Evolutionary conservation across 2,888 invertebrate species (phyloP), one percentile per base, ranked within the genome.

Genomic region (Rhodophaea formosa): DNA sequence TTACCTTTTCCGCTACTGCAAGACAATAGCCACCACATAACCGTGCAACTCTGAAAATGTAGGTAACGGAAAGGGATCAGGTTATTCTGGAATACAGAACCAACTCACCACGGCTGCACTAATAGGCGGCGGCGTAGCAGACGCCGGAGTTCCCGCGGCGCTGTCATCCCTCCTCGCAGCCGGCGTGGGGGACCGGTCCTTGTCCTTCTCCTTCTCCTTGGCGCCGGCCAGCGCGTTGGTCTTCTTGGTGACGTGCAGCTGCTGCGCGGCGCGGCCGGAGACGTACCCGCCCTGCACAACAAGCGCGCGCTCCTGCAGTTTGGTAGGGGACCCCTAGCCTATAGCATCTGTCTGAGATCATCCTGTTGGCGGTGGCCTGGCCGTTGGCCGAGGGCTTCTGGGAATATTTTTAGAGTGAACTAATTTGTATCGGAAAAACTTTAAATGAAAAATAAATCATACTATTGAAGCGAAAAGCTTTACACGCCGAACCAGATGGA

Each of bases 241-340:
- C 83, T 95, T 95, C 88, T 95, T 96, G 43, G 75, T 84, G 57
- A 96, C 95, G 77, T 95, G 95, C 51, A 97, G 92, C 69, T 95
- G 88, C 69, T 91, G 89, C 75, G 84, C 86, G 64, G 93, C 92
- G 65, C 93, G 93, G 44, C 93, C 94, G 51, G 92, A 91, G 66
- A 93, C 93, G 84, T 94, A 94, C 57, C 94, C 94, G 69, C 94
- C 94, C 93, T 93, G 94, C 68, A 94, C 94, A 84, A 89, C 93
- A 79, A 91, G 92, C 77, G 92, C 95, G 84, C 90, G 95, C 93
- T 93, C 95, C 95, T 93, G 86, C 52, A 89, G 88, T 86, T 80
- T 75, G 93, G 91, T 71, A 92, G 63, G 94, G 94, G 74, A 62
- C 77, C 80, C 88, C 86, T 83, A 86, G 81, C 84, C 75, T 81